phyloP scores from a whole-genome alignment of 2,113 vertebrate genomes.

The Phycodurus eques region DNA sequence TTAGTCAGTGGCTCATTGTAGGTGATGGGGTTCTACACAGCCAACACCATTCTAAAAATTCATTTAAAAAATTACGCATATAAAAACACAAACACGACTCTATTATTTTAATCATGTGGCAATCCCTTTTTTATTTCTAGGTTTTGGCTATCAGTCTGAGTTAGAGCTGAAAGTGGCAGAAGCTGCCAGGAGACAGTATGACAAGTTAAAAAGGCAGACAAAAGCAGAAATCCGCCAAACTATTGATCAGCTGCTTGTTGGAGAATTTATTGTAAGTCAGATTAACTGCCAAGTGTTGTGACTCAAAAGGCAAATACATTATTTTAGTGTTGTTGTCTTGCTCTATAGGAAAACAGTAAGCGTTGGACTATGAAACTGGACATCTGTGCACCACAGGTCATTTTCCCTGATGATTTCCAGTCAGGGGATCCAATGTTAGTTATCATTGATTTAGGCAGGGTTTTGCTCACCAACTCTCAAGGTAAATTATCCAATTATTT shows the following conservation, averaged over 20 bases:
- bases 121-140: conserved; percentile 58
- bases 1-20: too few relatives aligned
- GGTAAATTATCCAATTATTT: conserved; percentile 68
- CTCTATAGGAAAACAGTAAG: conserved; percentile 85
- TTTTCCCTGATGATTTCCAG: conserved; percentile 96
- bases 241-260: conserved; percentile 91
- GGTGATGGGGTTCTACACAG: too few relatives aligned
- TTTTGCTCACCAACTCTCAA: conserved; percentile 92
- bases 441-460: conserved; percentile 92
- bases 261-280: conserved; percentile 94
- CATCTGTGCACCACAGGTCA: conserved; percentile 96
- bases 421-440: conserved; percentile 89
- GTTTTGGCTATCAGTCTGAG: conserved; percentile 96
- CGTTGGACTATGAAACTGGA: conserved; percentile 93
- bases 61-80: too few relatives aligned
- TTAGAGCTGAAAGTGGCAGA: conserved; percentile 92
- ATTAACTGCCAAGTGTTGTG: not conserved
- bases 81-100: too few relatives aligned
- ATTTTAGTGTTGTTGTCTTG: not conserved
- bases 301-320: not conserved
- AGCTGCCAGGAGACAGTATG: conserved; percentile 93
- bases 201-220: conserved; percentile 97
- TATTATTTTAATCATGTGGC: not conserved
- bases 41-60: too few relatives aligned
- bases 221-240: conserved; percentile 97